A percentile compares a stretch with the other conserved stretches of the same genome.
These are phyloP conservation scores for Melanchra persicariae DNA, from an alignment of 2,888 invertebrate genomes.

Conservation along the genomic window DNA sequence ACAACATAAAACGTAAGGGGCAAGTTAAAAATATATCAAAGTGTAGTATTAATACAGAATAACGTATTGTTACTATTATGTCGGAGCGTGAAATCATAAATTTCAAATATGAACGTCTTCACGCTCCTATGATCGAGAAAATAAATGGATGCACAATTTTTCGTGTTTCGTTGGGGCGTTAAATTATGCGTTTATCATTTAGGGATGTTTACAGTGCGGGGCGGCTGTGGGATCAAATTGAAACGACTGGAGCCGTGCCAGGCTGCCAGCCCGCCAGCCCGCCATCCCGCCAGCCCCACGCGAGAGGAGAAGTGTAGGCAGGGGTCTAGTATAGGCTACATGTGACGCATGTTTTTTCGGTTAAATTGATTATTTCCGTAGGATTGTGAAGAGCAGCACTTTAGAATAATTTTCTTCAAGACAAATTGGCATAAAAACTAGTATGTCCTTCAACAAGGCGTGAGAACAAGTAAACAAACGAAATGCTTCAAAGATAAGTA, in stretches of 20 bases:
- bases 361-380: slow-evolving; percentile 3
- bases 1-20: slow-evolving; percentile 64
- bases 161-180: slow-evolving; percentile 85
- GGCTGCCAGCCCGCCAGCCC: slow-evolving; percentile 79
- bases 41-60: slow-evolving; percentile 55
- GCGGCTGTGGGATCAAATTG: slow-evolving; percentile 86
- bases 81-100: slow-evolving; percentile 79
- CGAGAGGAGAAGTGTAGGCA: slow-evolving; percentile 14
- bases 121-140: slow-evolving; percentile 82
- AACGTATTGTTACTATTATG: slow-evolving; percentile 64
- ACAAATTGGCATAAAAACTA: slow-evolving; percentile 21
- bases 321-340: not conserved
- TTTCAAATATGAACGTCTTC: slow-evolving; percentile 81
- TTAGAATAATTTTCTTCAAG: not conserved
- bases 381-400: not conserved
- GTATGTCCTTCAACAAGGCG: slow-evolving; percentile 23
- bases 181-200: slow-evolving; percentile 90
- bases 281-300: slow-evolving; percentile 42
- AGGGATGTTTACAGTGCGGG: slow-evolving; percentile 86
- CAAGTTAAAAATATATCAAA: slow-evolving; percentile 61
- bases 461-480: slow-evolving; percentile 49
- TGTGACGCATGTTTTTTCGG: slow-evolving; percentile 32
- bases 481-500: slow-evolving; percentile 55
- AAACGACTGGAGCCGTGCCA: slow-evolving; percentile 89
- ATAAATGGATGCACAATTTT: slow-evolving; percentile 87